These are phyloP conservation scores for Echinops telfairi DNA, from an alignment of 2,113 vertebrate genomes.

Conservation along the genomic window DNA sequence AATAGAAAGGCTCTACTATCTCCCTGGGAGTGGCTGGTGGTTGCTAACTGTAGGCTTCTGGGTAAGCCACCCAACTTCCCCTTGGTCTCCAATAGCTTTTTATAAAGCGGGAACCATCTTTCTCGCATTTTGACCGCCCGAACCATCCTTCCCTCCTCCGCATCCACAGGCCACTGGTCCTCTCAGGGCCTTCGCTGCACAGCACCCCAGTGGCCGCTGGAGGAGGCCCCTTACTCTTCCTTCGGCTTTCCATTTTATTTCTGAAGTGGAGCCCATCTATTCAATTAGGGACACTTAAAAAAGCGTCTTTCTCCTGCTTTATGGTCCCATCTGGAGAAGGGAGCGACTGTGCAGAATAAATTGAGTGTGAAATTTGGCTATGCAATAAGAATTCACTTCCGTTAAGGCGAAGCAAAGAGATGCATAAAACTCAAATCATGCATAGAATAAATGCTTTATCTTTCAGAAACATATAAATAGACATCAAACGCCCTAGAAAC, in stretches of 20 bases:
- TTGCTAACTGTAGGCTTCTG: too few relatives aligned
- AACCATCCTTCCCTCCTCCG: not conserved
- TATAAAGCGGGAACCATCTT: not conserved
- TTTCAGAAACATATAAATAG: constrained; percentile 90
- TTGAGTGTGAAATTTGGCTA: constrained; percentile 84
- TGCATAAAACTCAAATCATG: constrained; percentile 88
- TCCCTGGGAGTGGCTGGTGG: too few relatives aligned
- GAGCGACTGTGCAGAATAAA: constrained; percentile 85
- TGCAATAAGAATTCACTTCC: constrained; percentile 83
- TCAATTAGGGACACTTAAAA: constrained; percentile 85
- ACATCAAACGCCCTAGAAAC: constrained; percentile 87
- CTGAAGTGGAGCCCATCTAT: constrained; percentile 79
- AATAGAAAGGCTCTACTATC: too few relatives aligned
- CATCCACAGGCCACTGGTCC: not conserved
- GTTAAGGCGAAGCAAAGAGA: constrained; percentile 84
- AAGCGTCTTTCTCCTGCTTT: constrained; percentile 81
- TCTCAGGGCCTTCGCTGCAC: not conserved
- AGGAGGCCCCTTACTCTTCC: constrained; percentile 29
- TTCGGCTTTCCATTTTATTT: constrained; percentile 74
- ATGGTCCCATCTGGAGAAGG: constrained; percentile 84
- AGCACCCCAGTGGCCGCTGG: not conserved
- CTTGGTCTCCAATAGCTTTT: constrained; percentile 43
- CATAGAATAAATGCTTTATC: constrained; percentile 87
- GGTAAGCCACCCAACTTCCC: not conserved
- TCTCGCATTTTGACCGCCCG: not conserved